These are phyloP conservation scores for Autographa gamma DNA, from an alignment of 2,888 invertebrate species.

Conservation along the genomic window DNA sequence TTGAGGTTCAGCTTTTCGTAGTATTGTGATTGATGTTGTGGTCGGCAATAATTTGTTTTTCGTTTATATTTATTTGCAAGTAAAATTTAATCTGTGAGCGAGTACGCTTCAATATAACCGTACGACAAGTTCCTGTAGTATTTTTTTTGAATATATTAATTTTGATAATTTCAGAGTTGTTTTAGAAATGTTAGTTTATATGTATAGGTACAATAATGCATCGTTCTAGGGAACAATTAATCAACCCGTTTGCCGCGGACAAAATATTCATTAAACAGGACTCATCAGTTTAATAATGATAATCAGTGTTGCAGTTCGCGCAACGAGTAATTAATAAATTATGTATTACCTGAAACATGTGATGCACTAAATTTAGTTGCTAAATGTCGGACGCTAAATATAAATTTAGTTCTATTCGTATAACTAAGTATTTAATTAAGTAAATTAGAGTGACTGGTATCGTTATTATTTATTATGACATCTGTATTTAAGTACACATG, in stretches of 20 bases:
- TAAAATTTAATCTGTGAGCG: not conserved
- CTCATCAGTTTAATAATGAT: slow-evolving; percentile 2
- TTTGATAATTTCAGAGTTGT: too few species aligned
- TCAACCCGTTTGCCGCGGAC: not conserved
- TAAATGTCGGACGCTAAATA: not conserved
- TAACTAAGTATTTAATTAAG: not conserved
- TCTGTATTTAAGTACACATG: not conserved
- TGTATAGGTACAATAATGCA: not conserved
- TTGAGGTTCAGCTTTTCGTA: not conserved
- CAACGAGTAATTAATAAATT: not conserved
- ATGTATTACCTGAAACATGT: not conserved
- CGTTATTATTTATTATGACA: not conserved
- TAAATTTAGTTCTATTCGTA: not conserved
- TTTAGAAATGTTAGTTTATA: not conserved
- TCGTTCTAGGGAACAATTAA: not conserved
- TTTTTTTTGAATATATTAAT: too few species aligned
- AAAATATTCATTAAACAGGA: not conserved
- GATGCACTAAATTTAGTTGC: not conserved
- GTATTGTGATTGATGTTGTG: not conserved
- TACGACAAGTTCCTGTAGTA: too few species aligned
- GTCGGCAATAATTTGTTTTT: not conserved
- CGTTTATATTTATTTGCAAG: not conserved
- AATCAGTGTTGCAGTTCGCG: not conserved
- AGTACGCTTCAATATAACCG: too few species aligned
- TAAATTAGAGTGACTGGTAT: not conserved